A percentile compares a stretch with the other conserved stretches of the same genome.
These are phyloP conservation scores for Phrynocephalus forsythii DNA, from an alignment of 2,797 vertebrate species.

Conservation along the genomic window DNA sequence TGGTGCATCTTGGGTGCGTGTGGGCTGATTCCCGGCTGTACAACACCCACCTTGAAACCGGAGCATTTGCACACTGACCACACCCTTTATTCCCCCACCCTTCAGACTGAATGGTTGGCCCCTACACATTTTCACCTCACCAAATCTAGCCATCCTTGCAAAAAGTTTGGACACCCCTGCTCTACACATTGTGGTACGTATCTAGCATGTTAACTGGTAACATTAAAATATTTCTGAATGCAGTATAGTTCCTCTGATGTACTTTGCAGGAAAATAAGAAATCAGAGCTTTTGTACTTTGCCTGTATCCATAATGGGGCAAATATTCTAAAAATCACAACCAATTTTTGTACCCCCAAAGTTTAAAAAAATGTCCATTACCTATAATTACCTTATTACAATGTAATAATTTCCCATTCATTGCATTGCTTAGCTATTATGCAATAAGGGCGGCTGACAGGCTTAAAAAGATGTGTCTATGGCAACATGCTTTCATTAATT, in stretches of 20 bases:
- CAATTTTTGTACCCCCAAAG: constrained; percentile 49
- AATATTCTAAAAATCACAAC: constrained; percentile 61
- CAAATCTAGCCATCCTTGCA: too few species aligned
- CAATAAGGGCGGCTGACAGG: constrained; percentile 58
- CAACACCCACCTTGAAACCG: too few species aligned
- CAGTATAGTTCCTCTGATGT: constrained; percentile 22
- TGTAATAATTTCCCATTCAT: constrained; percentile 63
- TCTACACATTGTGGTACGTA: background rate
- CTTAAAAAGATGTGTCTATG: constrained; percentile 75
- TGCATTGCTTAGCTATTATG: constrained; percentile 57
- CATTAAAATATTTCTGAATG: constrained; percentile 49
- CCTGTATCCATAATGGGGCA: constrained; percentile 46
- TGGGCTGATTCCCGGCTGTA: too few species aligned
- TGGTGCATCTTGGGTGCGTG: too few species aligned
- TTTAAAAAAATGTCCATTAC: constrained; percentile 37
- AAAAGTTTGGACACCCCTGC: background rate
- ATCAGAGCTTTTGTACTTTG: constrained; percentile 26
- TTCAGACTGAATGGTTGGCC: too few species aligned
- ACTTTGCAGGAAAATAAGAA: constrained; percentile 15
- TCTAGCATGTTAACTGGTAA: constrained; percentile 29
- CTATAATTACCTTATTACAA: constrained; percentile 72
- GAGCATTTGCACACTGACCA: too few species aligned
- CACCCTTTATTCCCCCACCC: too few species aligned
- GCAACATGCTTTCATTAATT: constrained; percentile 70
- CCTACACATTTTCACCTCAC: too few species aligned